Percentiles rank a stretch among this genome's conserved stretches.
Evolutionary conservation across 2,888 invertebrate species (phyloP).

Genomic region (Agrochola lota): DNA sequence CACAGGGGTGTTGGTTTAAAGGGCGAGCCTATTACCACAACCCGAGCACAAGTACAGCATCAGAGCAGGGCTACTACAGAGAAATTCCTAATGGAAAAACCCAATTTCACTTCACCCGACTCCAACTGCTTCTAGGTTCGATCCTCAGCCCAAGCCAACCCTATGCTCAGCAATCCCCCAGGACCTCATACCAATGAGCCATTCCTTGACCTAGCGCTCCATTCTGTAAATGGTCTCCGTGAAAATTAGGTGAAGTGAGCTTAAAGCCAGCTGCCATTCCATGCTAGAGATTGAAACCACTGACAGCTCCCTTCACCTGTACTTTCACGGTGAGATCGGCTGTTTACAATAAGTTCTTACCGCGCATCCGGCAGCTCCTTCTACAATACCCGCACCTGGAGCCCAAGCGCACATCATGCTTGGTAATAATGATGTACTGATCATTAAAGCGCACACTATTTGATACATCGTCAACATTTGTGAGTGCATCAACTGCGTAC

Average conservation of each 20-base stretch:
- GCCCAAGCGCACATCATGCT: slow-evolving; percentile 12
- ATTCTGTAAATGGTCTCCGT: background rate
- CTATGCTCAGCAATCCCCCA: background rate
- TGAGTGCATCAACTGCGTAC: slow-evolving; percentile 6
- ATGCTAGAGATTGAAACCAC: background rate
- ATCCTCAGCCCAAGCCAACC: too few species aligned
- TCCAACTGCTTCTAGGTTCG: background rate
- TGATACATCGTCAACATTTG: background rate
- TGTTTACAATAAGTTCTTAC: slow-evolving; percentile 11
- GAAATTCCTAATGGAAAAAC: background rate
- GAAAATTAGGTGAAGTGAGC: background rate
- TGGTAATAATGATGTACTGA: background rate
- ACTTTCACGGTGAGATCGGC: background rate
- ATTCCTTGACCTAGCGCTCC: background rate
- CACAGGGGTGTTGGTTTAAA: too few species aligned
- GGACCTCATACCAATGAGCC: background rate
- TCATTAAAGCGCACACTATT: background rate
- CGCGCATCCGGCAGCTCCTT: slow-evolving; percentile 19
- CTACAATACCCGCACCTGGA: background rate
- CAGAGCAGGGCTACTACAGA: background rate
- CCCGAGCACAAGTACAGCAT: background rate
- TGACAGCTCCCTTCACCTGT: too few species aligned
- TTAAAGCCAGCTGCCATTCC: background rate
- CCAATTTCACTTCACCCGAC: background rate
- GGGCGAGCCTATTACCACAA: background rate